A percentile compares a stretch with the other conserved stretches of the same genome.
These are phyloP conservation scores for Otolemur crassicaudatus DNA, from an alignment of 2,797 vertebrate species.

Conservation along the genomic window DNA sequence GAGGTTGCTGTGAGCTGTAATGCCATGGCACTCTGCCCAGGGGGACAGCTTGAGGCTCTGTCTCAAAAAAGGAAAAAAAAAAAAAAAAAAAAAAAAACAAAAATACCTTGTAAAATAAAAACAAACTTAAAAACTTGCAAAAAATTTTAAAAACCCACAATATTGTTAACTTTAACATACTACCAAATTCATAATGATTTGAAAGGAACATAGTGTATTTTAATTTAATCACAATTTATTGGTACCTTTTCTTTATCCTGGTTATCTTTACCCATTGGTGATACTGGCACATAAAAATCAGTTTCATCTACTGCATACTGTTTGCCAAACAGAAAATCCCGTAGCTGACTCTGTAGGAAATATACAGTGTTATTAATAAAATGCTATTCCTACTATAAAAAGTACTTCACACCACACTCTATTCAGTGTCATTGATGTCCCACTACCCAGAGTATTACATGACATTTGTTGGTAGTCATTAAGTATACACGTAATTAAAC, in stretches of 20 bases:
- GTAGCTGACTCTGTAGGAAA: slow-evolving; percentile 89
- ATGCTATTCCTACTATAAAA: neutral
- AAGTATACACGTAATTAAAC: neutral
- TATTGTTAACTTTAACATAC: neutral
- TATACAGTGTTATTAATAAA: slow-evolving; percentile 29
- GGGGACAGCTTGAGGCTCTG: no score
- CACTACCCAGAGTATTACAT: neutral
- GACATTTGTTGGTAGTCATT: neutral
- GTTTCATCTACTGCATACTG: slow-evolving; percentile 71
- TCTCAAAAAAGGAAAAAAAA: no score
- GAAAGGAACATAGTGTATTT: neutral
- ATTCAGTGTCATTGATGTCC: neutral
- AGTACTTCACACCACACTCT: neutral
- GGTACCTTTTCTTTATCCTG: slow-evolving; percentile 85
- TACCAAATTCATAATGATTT: neutral
- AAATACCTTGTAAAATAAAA: slow-evolving; percentile 49
- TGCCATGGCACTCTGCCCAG: no score
- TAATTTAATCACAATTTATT: neutral
- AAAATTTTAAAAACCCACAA: neutral
- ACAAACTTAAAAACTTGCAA: slow-evolving; percentile 2
- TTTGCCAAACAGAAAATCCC: slow-evolving; percentile 91
- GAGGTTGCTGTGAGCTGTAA: no score
- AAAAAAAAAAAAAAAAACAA: neutral
- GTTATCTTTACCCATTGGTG: slow-evolving; percentile 83
- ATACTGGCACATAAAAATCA: slow-evolving; percentile 78